phyloP scores from a whole-genome alignment of 2,113 vertebrate genomes.

The Ailuropoda melanoleuca region DNA sequence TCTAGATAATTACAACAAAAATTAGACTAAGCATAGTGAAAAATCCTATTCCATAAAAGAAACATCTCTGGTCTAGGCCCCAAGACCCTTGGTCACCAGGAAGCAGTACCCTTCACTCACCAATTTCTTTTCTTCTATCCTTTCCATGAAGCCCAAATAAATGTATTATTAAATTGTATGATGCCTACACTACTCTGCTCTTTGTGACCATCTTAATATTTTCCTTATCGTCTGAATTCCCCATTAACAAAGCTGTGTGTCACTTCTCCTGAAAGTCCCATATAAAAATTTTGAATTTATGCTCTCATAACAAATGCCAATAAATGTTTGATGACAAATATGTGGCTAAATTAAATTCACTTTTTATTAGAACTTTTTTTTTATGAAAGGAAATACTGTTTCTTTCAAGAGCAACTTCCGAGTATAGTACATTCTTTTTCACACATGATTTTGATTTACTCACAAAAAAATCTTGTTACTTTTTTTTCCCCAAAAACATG shows the following conservation, averaged over 20 bases:
- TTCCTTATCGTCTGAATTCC: not conserved
- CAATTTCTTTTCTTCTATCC: not conserved
- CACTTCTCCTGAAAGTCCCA: not conserved
- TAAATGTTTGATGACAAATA: not conserved
- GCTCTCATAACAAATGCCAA: not conserved
- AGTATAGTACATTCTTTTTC: not conserved
- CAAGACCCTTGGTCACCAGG: not conserved
- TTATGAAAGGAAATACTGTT: not conserved
- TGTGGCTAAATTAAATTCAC: not conserved
- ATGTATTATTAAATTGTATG: not conserved
- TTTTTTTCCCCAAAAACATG: not conserved
- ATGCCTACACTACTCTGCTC: not conserved
- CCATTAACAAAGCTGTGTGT: not conserved
- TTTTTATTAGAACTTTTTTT: not conserved
- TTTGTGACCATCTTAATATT: not conserved
- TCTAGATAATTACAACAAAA: not conserved
- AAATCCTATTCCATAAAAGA: not conserved
- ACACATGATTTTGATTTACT: not conserved
- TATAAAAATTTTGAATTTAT: not conserved
- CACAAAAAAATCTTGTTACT: not conserved
- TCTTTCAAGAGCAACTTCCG: not conserved
- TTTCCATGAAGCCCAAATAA: not conserved
- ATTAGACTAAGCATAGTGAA: not conserved
- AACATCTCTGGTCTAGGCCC: not conserved
- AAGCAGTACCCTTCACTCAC: not conserved